Evolutionary conservation across 2,888 invertebrate species (phyloP), one percentile per base, ranked within the genome.

Genomic region (Lydus trimaculatus): DNA sequence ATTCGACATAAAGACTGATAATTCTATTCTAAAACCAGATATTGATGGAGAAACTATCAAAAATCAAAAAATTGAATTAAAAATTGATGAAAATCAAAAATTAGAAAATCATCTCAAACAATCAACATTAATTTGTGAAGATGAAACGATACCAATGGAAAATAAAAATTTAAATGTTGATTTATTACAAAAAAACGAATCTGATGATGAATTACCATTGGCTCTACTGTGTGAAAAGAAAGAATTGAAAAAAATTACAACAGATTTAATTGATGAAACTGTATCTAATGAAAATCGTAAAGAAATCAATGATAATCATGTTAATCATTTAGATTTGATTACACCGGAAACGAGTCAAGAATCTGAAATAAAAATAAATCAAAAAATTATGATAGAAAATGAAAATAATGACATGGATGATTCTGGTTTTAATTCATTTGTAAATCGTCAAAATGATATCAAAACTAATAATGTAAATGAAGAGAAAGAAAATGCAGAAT

Each of bases 131-230:
- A 6, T 62, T 23, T 62, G 43, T 62, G 36, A 43, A 56, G 62
- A 56, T 28, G 56, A 56, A 56, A 15, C 13, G 5, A 56, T 56
- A n/a, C 1, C 56, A n/a, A 56, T 56, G 56, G 56, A 56, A 28
- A 56, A 28, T 28, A 56, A 56, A 8, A 28, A 15, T 56, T 28
- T 56, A 15, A 36, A n/a, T 15, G 52, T 52, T 20, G n/a, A 33
- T 43, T 20, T 61, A 28, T 31, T 52, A 58, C 61, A 58, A 9
- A 63, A 60, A 60, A 68, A 58, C 13, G 79, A 80, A 72, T 79
- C 80, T 0, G 80, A 80, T 63, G 80, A 80, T 67, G 80, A 80
- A 65, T 39, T 80, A 28, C 80, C 80, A 13, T 68, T 80, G 28
- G 72, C 77, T 61, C 64, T 13, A 52, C 52, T 39, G 31, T 66